These are phyloP conservation scores for Agrilus biguttatus DNA, from an alignment of 2,888 invertebrate species.

Conservation along the genomic window DNA sequence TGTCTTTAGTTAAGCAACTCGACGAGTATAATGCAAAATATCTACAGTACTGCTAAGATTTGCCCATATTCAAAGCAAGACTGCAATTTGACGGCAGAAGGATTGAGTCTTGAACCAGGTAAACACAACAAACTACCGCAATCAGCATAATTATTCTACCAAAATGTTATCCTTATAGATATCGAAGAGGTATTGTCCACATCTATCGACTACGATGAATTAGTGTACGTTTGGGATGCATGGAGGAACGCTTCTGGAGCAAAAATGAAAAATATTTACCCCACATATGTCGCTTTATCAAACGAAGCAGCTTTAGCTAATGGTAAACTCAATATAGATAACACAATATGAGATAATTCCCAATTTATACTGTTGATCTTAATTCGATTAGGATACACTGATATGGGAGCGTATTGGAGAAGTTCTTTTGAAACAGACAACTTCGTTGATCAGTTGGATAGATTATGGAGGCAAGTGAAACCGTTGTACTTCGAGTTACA, in stretches of 20 bases:
- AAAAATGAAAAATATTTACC: constrained; percentile 43
- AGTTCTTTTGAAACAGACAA: constrained; percentile 8
- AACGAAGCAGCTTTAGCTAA: constrained; percentile 46
- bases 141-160: too few relatives aligned
- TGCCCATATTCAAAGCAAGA: constrained; percentile 20
- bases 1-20: constrained; percentile 5
- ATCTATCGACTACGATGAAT: constrained; percentile 43
- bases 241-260: constrained; percentile 51
- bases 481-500: constrained; percentile 50
- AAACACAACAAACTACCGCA: not conserved
- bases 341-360: not conserved
- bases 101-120: not conserved
- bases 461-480: constrained; percentile 42
- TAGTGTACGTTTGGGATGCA: constrained; percentile 47
- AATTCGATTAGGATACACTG: not conserved
- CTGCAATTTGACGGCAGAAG: constrained; percentile 13
- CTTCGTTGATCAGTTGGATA: constrained; percentile 26
- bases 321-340: constrained; percentile 11
- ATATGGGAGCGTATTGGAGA: constrained; percentile 1
- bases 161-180: constrained; percentile 13
- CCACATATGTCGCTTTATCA: constrained; percentile 43
- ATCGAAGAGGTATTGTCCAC: constrained; percentile 26
- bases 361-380: too few relatives aligned
- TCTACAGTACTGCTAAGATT: constrained; percentile 26
- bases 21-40: constrained; percentile 7